A percentile compares a stretch with the other conserved stretches of the same genome.
Conservation (phyloP, 2,113 vertebrate genomes). For the Gnathochromis pfefferi region DNA sequence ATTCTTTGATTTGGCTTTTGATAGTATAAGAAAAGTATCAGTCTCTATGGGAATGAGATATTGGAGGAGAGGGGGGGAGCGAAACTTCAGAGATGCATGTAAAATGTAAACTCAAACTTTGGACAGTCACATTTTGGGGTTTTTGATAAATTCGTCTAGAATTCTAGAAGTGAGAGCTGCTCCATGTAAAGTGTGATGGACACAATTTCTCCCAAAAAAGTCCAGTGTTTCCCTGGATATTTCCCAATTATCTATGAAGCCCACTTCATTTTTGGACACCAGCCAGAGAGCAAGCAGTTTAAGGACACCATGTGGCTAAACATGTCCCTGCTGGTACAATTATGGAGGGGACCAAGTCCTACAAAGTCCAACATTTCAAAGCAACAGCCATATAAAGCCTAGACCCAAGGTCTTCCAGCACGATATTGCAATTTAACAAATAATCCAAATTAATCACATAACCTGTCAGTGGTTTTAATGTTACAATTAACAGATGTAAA, state of each 20-base stretch:
- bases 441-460: background rate
- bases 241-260: background rate
- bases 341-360: background rate
- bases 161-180: background rate
- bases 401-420: background rate
- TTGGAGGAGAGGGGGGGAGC: background rate
- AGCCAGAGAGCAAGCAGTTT: background rate
- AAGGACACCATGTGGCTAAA: background rate
- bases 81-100: background rate
- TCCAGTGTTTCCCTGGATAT: background rate
- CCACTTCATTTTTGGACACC: background rate
- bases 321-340: background rate
- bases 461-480: background rate
- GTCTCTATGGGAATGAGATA: background rate
- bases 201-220: background rate
- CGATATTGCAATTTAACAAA: background rate
- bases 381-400: background rate
- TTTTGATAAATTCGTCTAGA: background rate
- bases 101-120: background rate
- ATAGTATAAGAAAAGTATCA: background rate
- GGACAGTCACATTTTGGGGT: background rate
- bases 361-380: background rate
- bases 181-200: background rate
- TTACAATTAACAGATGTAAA: background rate
- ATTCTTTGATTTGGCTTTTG: background rate